Conservation (phyloP, 2,888 invertebrate species). For the Spodoptera exigua region DNA sequence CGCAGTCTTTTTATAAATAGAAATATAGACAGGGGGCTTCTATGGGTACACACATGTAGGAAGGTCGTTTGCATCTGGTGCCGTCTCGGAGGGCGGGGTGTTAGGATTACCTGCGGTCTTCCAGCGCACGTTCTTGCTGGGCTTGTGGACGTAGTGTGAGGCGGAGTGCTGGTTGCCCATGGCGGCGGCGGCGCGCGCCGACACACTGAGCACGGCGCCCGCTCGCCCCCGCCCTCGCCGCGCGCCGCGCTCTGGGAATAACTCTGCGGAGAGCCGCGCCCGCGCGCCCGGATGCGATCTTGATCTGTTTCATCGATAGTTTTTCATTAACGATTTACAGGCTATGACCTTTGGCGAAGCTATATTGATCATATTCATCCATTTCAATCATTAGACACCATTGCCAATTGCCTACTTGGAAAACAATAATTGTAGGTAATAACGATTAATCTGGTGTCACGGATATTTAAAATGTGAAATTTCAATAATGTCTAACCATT, state of each 20-base stretch:
- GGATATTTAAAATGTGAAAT: slow-evolving; percentile 2
- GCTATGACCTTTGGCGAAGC: slow-evolving; percentile 71
- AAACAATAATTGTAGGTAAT: slow-evolving; percentile 3
- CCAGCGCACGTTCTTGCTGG: slow-evolving; percentile 95
- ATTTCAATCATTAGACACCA: slow-evolving; percentile 44
- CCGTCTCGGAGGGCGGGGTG: slow-evolving; percentile 42
- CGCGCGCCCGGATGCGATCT: slow-evolving; percentile 77
- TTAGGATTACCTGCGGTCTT: slow-evolving; percentile 93
- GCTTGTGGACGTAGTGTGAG: slow-evolving; percentile 85
- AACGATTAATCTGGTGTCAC: neutral
- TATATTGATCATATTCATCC: slow-evolving; percentile 53
- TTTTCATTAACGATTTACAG: slow-evolving; percentile 71
- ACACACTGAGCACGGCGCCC: slow-evolving; percentile 80
- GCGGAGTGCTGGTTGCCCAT: slow-evolving; percentile 88
- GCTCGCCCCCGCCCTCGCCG: slow-evolving; percentile 69
- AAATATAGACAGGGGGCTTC: slow-evolving; percentile 70
- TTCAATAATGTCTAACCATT: too few relatives aligned
- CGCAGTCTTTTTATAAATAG: slow-evolving; percentile 86
- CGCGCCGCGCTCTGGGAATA: slow-evolving; percentile 79
- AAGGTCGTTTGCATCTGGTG: slow-evolving; percentile 31
- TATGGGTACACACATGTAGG: slow-evolving; percentile 44
- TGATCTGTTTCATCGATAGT: slow-evolving; percentile 80
- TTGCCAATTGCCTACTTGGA: slow-evolving; percentile 31
- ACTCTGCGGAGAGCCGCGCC: slow-evolving; percentile 74
- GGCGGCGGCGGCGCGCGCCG: slow-evolving; percentile 87